Conservation (phyloP, 2,888 invertebrate species). For the Malacosoma neustria region DNA sequence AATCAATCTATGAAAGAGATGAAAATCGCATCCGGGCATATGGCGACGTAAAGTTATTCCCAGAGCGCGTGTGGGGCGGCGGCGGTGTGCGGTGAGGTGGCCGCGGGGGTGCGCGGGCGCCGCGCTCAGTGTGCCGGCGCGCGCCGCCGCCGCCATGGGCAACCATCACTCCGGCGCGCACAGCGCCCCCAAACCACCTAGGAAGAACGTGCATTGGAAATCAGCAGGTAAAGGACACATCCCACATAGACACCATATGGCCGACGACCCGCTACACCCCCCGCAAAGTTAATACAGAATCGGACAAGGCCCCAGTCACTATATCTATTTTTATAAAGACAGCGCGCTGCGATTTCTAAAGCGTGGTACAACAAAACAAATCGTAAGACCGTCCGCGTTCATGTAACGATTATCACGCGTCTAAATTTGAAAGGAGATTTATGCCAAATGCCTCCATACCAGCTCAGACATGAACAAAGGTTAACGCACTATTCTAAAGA, state of each 20-base stretch:
- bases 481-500: conserved; percentile 22
- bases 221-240: conserved; percentile 80
- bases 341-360: conserved; percentile 55
- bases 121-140: conserved; percentile 63
- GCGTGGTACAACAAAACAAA: conserved; percentile 74
- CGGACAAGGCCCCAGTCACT: conserved; percentile 32
- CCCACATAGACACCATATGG: conserved; percentile 12
- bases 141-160: conserved; percentile 72
- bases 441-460: conserved; percentile 44
- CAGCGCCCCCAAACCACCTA: conserved; percentile 74
- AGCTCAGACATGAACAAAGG: conserved; percentile 24
- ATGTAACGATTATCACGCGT: conserved; percentile 63
- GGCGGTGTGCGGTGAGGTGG: conserved; percentile 23
- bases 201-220: conserved; percentile 89
- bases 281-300: conserved; percentile 12
- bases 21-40: conserved; percentile 48
- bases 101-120: conserved; percentile 30
- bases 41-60: conserved; percentile 51
- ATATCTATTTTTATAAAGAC: conserved; percentile 63
- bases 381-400: conserved; percentile 61
- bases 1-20: conserved; percentile 52
- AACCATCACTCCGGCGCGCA: conserved; percentile 67
- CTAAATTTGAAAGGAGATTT: conserved; percentile 61
- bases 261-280: conserved; percentile 8
- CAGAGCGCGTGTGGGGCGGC: conserved; percentile 32